These are phyloP conservation scores for Sorex araneus DNA, from an alignment of 2,113 vertebrate species.

Conservation along the genomic window DNA sequence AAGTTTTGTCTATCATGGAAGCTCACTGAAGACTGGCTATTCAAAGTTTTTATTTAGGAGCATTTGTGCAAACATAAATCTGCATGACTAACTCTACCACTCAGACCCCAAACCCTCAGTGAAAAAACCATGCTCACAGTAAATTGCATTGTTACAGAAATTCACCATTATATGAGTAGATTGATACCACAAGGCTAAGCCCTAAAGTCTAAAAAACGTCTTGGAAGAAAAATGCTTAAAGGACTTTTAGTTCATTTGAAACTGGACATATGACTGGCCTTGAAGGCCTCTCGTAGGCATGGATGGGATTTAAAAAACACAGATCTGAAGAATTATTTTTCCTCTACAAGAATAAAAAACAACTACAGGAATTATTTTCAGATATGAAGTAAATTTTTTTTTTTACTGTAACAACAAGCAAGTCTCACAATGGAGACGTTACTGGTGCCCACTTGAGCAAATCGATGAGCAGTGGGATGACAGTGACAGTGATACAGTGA, in stretches of 20 bases:
- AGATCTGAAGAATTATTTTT: neutral
- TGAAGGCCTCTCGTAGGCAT: neutral
- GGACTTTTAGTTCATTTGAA: neutral
- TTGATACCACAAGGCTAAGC: neutral
- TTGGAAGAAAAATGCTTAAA: neutral
- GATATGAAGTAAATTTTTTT: neutral
- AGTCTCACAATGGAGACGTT: too few species aligned
- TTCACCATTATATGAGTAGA: neutral
- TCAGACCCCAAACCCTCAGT: neutral
- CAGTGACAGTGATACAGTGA: too few species aligned
- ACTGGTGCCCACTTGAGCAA: too few species aligned
- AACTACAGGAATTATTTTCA: neutral
- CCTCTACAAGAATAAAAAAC: neutral
- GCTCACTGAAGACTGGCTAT: neutral
- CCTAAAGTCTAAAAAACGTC: too few species aligned
- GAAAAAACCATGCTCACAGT: neutral
- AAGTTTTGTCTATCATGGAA: neutral
- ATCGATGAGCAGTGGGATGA: too few species aligned
- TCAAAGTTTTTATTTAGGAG: neutral
- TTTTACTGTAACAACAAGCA: too few species aligned
- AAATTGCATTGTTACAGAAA: neutral
- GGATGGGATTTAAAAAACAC: neutral
- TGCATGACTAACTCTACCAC: neutral
- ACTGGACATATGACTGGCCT: neutral
- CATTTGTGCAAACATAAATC: neutral